Evolutionary conservation across 2,888 invertebrate genomes (phyloP), one percentile per base, ranked within the genome.

Genomic region (Phrixothrix hirtus): DNA sequence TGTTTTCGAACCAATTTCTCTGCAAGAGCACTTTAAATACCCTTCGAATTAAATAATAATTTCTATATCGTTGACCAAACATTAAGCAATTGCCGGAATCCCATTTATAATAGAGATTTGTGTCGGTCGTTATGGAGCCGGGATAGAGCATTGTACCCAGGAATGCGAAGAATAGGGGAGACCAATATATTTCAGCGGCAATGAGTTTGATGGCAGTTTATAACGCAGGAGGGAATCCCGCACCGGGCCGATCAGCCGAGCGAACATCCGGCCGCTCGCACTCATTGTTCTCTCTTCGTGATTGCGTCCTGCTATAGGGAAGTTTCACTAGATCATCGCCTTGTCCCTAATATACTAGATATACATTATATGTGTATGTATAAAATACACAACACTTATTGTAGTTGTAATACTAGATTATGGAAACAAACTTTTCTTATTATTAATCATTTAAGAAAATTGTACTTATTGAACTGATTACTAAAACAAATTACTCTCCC

Each of bases 31-130:
- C 43, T 44, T 37, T 34, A 44, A 27, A 39, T 13, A 21, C 55
- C 49, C 55, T 46, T 21, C 38, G 55, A 49, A 68, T 68, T 69
- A 68, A 68, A 69, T 67, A 67, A 65, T 70, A 68, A 69, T 68
- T 69, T 70, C 69, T 68, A 64, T 68, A 68, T 69, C 66, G 65
- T 67, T 68, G 69, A 64, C 67, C 68, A 64, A 68, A 69, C 69
- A 66, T 66, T 66, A 65, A 65, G 66, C 68, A 64, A 65, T 67
- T 63, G 63, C 60, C 60, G 63, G 62, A 65, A 63, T 64, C 62
- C 64, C 64, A 67, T 67, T 63, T 62, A 67, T 63, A 61, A 64
- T 58, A 59, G 62, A 60, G 58, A 60, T 60, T 60, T 60, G 60
- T 58, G 60, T 49, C 45, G 57, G 55, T 58, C 51, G 55, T 55